These are phyloP conservation scores for Eremobia ochroleuca DNA, from an alignment of 2,888 invertebrate species.

Conservation along the genomic window DNA sequence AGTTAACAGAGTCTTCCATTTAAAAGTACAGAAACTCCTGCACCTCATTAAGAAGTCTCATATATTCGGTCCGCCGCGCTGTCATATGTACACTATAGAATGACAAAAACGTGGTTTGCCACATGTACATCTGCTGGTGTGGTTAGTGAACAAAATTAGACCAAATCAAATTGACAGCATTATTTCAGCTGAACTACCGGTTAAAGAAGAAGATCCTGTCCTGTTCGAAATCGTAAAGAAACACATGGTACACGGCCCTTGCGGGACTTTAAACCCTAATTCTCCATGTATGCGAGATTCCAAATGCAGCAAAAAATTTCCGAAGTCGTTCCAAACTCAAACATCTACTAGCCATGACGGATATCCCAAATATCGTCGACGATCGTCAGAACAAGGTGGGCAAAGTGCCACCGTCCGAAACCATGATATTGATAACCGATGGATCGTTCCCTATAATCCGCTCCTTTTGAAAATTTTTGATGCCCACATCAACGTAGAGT, in stretches of 20 bases:
- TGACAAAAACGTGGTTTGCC: neutral
- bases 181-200: too few species aligned
- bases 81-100: neutral
- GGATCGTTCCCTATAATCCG: neutral
- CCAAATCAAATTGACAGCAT: neutral
- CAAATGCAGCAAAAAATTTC: too few species aligned
- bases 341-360: too few species aligned
- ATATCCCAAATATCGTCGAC: too few species aligned
- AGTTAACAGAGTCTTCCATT: conserved; percentile 4
- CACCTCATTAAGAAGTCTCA: conserved; percentile 11
- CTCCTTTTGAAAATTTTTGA: neutral
- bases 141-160: conserved; percentile 8
- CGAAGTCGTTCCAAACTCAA: too few species aligned
- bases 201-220: too few species aligned
- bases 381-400: too few species aligned
- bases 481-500: conserved; percentile 12
- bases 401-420: too few species aligned
- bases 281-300: too few species aligned
- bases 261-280: too few species aligned
- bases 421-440: conserved; percentile 2
- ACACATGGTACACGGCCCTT: too few species aligned
- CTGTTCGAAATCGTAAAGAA: too few species aligned
- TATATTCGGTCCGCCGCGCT: neutral
- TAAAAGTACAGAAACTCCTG: conserved; percentile 8
- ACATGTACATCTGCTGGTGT: neutral